Evolutionary conservation across 2,888 invertebrate species (phyloP), one percentile per base, ranked within the genome.

Genomic region (Drepanosiphum platanoidis): DNA sequence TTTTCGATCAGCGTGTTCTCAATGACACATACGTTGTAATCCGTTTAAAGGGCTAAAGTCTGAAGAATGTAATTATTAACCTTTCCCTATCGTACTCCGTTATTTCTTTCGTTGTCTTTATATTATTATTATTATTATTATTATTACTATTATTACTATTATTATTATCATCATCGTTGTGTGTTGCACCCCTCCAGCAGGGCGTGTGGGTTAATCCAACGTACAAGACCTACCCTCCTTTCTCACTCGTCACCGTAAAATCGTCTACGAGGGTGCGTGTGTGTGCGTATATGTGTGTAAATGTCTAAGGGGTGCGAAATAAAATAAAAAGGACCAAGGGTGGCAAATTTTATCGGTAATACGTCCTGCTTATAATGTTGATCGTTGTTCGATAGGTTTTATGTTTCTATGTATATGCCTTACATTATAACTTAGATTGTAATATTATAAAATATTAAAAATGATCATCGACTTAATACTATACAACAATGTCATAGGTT

Each of bases 21-120:
- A 34, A 34, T 64, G 39, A 39, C 39, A 61, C 36, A 32, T 79
- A n/a, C 42, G 32, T 39, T 30, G 66, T 79, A 79, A 66, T 68
- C 32, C 66, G 42, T 66, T 46, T 66, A 79, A n/a, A 79, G 32
- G 66, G 39, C 27, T 27, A 30, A 68, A 79, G 46, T 66, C n/a
- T 32, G 32, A 52, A 71, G 70, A 81, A 81, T 71, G 70, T 81
- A 81, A 81, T 81, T 58, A 81, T 71, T 81, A 70, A 81, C 70
- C 52, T 70, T 79, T 34, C 68, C 68, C 52, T 70, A 80, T 70
- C 66, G 4, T 64, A 81, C 32, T 27, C 39, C 39, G 52, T 66
- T 70, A 58, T 81, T 81, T 36, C 58, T 81, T 58, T 71, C 36
- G 34, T 71, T 71, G 58, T 70, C 52, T 58, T 70, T 36, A 79